Evolutionary conservation across 2,797 vertebrate species (phyloP).

Genomic region (Clamator glandarius): DNA sequence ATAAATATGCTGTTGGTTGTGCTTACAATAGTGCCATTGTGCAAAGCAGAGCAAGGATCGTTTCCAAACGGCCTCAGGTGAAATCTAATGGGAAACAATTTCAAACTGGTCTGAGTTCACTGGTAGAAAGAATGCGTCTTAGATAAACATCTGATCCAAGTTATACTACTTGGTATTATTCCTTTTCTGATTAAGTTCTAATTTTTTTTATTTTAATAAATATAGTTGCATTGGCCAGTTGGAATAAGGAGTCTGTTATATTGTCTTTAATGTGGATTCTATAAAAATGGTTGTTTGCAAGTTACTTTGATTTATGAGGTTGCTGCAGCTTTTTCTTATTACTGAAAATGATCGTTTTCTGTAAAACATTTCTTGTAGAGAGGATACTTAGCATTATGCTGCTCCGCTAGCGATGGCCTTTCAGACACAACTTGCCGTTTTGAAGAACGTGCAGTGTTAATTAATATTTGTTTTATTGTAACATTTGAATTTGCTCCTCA

Average conservation of each 20-base stretch:
- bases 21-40: conserved; percentile 78
- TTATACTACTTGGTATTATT: conserved; percentile 72
- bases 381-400: conserved; percentile 16
- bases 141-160: conserved; percentile 81
- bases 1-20: conserved; percentile 75
- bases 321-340: conserved; percentile 75
- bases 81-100: conserved; percentile 80
- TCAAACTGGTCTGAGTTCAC: conserved; percentile 74
- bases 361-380: conserved; percentile 32
- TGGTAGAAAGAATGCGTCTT: conserved; percentile 75
- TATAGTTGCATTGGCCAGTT: conserved; percentile 56
- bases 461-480: conserved; percentile 21
- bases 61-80: conserved; percentile 79
- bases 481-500: conserved; percentile 22
- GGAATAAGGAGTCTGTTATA: conserved; percentile 71
- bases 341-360: conserved; percentile 65
- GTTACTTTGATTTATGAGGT: conserved; percentile 73
- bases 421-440: conserved; percentile 30
- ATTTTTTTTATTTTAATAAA: conserved; percentile 64
- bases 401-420: conserved; percentile 34
- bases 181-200: conserved; percentile 74
- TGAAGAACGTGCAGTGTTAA: conserved; percentile 24
- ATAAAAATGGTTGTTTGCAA: conserved; percentile 76
- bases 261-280: conserved; percentile 77
- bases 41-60: conserved; percentile 70